A percentile compares a stretch with the other conserved stretches of the same genome.
Conservation (phyloP, 2,888 invertebrate species). For the Standfussiana lucernea region DNA sequence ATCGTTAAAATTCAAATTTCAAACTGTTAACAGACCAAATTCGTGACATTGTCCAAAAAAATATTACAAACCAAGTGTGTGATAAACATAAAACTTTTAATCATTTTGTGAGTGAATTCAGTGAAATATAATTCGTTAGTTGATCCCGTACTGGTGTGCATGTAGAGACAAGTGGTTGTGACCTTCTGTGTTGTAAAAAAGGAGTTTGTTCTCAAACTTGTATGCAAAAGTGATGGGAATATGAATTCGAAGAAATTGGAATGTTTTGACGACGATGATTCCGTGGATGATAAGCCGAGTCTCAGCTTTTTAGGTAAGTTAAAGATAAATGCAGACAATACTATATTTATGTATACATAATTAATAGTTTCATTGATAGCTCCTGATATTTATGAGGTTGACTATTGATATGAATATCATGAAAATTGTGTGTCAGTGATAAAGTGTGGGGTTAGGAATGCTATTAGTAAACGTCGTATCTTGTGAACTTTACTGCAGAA, state of each 20-base stretch:
- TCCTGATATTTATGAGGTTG: slow-evolving; percentile 65
- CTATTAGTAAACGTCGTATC: slow-evolving; percentile 72
- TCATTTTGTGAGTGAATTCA: slow-evolving; percentile 65
- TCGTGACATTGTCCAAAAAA: slow-evolving; percentile 69
- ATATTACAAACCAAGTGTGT: slow-evolving; percentile 66
- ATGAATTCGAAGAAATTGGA: slow-evolving; percentile 90
- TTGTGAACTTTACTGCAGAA: slow-evolving; percentile 67
- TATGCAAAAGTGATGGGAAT: slow-evolving; percentile 76
- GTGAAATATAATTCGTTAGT: slow-evolving; percentile 62
- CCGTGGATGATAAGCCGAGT: slow-evolving; percentile 87
- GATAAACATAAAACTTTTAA: slow-evolving; percentile 52
- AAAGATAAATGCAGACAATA: slow-evolving; percentile 28
- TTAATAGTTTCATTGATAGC: slow-evolving; percentile 68
- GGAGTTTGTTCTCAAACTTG: slow-evolving; percentile 77
- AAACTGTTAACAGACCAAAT: slow-evolving; percentile 71
- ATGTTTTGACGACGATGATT: slow-evolving; percentile 86
- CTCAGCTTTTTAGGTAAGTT: slow-evolving; percentile 89
- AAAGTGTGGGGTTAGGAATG: slow-evolving; percentile 67
- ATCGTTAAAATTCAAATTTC: slow-evolving; percentile 82
- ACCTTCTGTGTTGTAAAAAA: slow-evolving; percentile 81
- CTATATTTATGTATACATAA: slow-evolving; percentile 47
- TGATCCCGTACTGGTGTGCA: slow-evolving; percentile 72
- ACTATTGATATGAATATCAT: slow-evolving; percentile 57
- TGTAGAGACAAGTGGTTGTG: slow-evolving; percentile 86
- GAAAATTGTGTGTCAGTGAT: slow-evolving; percentile 64